Percentiles rank a stretch among this genome's conserved stretches.
phyloP scores from a whole-genome alignment of 2,888 invertebrate genomes.

The Julus scandinavius region DNA sequence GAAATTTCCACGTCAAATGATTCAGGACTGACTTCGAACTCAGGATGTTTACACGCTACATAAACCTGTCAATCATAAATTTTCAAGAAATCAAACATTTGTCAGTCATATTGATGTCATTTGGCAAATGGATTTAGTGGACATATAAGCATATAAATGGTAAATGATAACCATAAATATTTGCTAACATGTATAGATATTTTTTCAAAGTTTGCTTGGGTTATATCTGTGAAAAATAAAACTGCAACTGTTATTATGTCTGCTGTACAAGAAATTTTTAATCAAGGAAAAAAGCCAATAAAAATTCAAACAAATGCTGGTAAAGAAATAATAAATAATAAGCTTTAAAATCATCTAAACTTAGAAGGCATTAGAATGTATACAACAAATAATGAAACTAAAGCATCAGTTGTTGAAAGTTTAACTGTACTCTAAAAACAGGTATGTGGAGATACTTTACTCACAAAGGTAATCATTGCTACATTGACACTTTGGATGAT shows the following conservation, averaged over 20 bases:
- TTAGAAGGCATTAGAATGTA: too few species aligned
- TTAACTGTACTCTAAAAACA: constrained; percentile 59
- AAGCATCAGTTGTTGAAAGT: constrained; percentile 59
- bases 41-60: background rate
- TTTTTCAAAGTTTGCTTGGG: constrained; percentile 60
- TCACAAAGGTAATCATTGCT: background rate
- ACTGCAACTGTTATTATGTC: constrained; percentile 55
- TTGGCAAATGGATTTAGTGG: constrained; percentile 61
- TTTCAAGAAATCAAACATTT: constrained; percentile 55
- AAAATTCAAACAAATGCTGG: constrained; percentile 60
- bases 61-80: background rate
- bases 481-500: background rate
- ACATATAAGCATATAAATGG: constrained; percentile 57
- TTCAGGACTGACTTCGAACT: background rate
- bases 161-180: constrained; percentile 61
- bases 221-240: constrained; percentile 60
- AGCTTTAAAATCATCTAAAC: too few species aligned
- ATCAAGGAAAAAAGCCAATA: constrained; percentile 57
- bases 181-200: constrained; percentile 57
- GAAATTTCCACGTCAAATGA: background rate
- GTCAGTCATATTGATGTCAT: constrained; percentile 60
- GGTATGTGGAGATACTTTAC: constrained; percentile 57
- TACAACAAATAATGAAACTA: constrained; percentile 39
- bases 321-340: too few species aligned
- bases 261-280: constrained; percentile 59